These are phyloP conservation scores for Metopolophium dirhodum DNA, from an alignment of 1,140 invertebrate species.

Conservation along the genomic window DNA sequence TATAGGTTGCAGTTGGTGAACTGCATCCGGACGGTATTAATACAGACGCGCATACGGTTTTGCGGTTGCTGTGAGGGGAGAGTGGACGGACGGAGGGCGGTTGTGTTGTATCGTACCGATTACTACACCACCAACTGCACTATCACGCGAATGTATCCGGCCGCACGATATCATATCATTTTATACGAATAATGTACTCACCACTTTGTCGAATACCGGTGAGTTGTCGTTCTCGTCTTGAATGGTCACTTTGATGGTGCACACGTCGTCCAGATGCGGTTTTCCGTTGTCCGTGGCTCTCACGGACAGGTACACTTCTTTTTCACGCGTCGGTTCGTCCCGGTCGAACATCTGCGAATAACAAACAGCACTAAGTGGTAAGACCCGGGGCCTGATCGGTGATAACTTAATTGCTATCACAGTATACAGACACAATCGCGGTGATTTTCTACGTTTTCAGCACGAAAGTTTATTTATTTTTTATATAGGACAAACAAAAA, in stretches of 20 bases:
- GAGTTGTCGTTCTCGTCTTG: slow-evolving; percentile 87
- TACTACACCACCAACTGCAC: not conserved
- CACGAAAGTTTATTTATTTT: too few species aligned
- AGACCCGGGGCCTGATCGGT: not conserved
- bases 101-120: not conserved
- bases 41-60: not conserved
- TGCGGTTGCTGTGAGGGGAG: not conserved
- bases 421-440: not conserved
- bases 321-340: slow-evolving; percentile 84
- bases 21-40: not conserved
- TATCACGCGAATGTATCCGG: not conserved
- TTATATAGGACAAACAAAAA: not conserved
- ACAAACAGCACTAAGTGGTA: not conserved
- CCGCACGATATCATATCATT: not conserved
- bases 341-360: slow-evolving; percentile 74
- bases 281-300: slow-evolving; percentile 85
- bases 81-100: too few species aligned
- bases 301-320: slow-evolving; percentile 79
- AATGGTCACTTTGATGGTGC: slow-evolving; percentile 85
- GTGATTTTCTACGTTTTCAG: not conserved
- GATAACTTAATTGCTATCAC: not conserved
- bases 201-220: slow-evolving; percentile 84
- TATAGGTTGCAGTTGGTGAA: not conserved
- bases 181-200: slow-evolving; percentile 61
- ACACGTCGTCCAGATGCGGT: slow-evolving; percentile 83